Evolutionary conservation across 2,113 vertebrate species (phyloP), one percentile per base, ranked within the genome.

Genomic region (Oxyruncus cristatus): DNA sequence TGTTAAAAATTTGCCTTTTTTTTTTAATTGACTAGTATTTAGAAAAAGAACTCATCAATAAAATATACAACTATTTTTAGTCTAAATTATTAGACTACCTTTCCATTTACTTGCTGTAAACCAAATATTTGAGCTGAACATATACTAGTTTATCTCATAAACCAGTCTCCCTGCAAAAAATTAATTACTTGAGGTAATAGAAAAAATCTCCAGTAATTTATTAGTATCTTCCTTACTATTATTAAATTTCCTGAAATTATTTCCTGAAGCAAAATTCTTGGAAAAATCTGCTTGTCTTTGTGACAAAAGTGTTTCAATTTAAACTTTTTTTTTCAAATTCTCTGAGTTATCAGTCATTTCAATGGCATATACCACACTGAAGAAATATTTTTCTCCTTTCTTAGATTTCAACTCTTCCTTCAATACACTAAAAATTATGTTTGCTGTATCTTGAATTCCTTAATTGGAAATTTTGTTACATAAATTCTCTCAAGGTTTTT

Each of bases 151-250:
- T 50, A 58, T 5, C 6, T 47, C 27, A 21, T 53, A 67, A 66
- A 5, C 16, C 32, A 49, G 20, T 32, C 37, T 83, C 8, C 7
- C 7, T n/a, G 7, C 11, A 66, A 82, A 88, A 73, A 62, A n/a
- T 15, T 0, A 59, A 41, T 56, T 47, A 4, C 8, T 4, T 39
- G 14, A 70, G 2, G 3, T n/a, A 79, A n/a, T 3, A 6, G 39
- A 73, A 68, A 2, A 16, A 37, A 24, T 15, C 4, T 30, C 28
- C 7, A 37, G 3, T 39, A 62, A 77, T 11, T 32, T 49, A 49
- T 6, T 26, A 44, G 24, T 58, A 46, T 24, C 6, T 62, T 74
- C 11, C 6, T 75, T 75, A 42, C 2, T 12, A 44, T 13, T 62
- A 41, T 19, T 67, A 52, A 56, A 46, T 32, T 52, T 77, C n/a